These are phyloP conservation scores for Epizoanthus ramosus DNA, from an alignment of 92 coral and sea anemone genomes.

Conservation along the genomic window DNA sequence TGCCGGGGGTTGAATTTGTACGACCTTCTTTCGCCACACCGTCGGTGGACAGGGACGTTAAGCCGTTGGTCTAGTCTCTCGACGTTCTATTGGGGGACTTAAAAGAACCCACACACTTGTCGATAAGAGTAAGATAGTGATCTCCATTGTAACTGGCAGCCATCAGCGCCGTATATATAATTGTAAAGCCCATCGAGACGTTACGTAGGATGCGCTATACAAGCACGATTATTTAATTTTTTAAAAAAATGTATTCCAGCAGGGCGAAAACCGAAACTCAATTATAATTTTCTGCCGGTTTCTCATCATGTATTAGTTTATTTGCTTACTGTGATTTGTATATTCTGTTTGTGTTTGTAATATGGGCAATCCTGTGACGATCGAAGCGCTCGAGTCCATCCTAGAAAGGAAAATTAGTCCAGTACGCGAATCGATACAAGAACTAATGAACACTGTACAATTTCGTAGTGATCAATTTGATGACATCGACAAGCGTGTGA, in stretches of 20 bases:
- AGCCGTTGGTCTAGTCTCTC: too few species aligned
- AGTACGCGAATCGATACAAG: background rate
- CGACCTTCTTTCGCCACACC: too few species aligned
- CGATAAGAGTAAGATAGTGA: too few species aligned
- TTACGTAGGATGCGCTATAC: too few species aligned
- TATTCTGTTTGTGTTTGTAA: background rate
- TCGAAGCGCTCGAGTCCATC: background rate
- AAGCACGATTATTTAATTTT: too few species aligned
- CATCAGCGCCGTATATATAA: too few species aligned
- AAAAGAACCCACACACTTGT: too few species aligned
- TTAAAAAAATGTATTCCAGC: constrained; percentile 5
- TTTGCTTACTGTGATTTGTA: background rate
- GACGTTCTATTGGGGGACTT: too few species aligned
- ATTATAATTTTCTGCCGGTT: background rate
- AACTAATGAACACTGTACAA: constrained; percentile 9
- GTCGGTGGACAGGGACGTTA: too few species aligned
- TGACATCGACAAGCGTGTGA: constrained; percentile 10
- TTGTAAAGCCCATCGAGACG: too few species aligned
- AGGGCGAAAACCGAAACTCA: background rate
- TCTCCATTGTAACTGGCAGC: too few species aligned
- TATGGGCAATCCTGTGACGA: constrained; percentile 2
- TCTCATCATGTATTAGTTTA: background rate
- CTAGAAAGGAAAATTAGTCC: constrained; percentile 2
- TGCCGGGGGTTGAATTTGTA: too few species aligned
- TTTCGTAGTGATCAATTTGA: constrained; percentile 22